A percentile compares a stretch with the other conserved stretches of the same genome.
phyloP scores from a whole-genome alignment of 2,113 vertebrate species.

The Arvicanthis niloticus region DNA sequence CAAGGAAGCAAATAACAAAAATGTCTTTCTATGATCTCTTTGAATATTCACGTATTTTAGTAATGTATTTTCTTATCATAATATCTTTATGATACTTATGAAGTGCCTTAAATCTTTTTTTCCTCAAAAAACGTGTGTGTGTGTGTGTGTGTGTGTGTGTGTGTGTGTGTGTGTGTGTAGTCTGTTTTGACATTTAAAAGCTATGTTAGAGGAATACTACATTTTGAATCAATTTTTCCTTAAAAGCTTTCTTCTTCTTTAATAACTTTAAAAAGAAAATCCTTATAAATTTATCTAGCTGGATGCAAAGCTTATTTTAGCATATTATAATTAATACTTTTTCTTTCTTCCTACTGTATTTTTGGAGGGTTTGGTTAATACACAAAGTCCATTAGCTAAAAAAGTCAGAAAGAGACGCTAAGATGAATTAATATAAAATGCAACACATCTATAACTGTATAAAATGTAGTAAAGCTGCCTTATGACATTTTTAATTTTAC shows the following conservation, averaged over 20 bases:
- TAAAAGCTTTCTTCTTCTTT: not conserved
- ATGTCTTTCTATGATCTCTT: not conserved
- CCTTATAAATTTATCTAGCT: not conserved
- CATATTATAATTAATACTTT: not conserved
- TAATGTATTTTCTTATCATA: not conserved
- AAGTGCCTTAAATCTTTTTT: not conserved
- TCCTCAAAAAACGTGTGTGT: not conserved
- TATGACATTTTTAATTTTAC: not conserved
- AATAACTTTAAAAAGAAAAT: not conserved
- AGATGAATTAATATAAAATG: slow-evolving; percentile 1
- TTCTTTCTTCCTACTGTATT: not conserved
- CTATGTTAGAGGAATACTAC: not conserved
- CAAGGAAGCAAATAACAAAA: not conserved
- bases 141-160: not conserved
- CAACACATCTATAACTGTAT: not conserved
- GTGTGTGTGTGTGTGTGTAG: not conserved
- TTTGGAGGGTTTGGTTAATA: not conserved
- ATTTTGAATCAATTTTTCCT: not conserved
- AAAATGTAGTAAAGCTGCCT: not conserved
- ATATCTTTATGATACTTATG: not conserved
- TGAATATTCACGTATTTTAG: not conserved
- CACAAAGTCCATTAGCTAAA: not conserved
- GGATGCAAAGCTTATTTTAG: not conserved
- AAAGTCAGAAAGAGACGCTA: not conserved
- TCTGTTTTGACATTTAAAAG: not conserved